phyloP scores from a whole-genome alignment of 2,888 invertebrate species.

The Choristoneura rosaceana region DNA sequence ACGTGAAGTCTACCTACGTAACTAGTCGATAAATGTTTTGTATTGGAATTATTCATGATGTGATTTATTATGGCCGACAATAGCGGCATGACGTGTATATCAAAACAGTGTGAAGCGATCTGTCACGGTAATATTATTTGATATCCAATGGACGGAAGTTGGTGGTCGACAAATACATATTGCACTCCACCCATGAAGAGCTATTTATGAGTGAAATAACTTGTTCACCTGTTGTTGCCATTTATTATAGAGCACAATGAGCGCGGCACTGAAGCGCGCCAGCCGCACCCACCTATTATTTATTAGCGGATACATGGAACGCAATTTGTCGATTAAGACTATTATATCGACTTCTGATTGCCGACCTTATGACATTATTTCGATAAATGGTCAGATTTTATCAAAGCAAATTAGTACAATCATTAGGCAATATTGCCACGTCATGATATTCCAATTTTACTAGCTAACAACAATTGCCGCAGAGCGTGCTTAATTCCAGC shows the following conservation, averaged over 20 bases:
- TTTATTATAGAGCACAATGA: conserved; percentile 82
- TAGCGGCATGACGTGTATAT: conserved; percentile 41
- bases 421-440: conserved; percentile 49
- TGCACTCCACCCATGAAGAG: conserved; percentile 81
- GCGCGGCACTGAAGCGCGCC: conserved; percentile 69
- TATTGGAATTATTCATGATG: conserved; percentile 24
- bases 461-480: conserved; percentile 53
- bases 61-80: conserved; percentile 25
- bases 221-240: conserved; percentile 85
- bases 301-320: conserved; percentile 74
- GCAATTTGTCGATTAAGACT: conserved; percentile 59
- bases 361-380: conserved; percentile 34
- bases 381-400: conserved; percentile 27
- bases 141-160: conserved; percentile 75
- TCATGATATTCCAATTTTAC: conserved; percentile 61
- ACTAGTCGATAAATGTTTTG: conserved; percentile 11
- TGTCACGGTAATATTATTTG: conserved; percentile 63
- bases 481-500: conserved; percentile 71
- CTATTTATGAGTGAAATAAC: conserved; percentile 85
- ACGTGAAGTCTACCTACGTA: background rate
- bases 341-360: conserved; percentile 38
- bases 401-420: conserved; percentile 37
- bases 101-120: conserved; percentile 59
- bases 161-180: conserved; percentile 74
- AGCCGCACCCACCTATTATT: conserved; percentile 70